Conservation (phyloP, 2,888 invertebrate species). For the Liposcelis brunnea region DNA sequence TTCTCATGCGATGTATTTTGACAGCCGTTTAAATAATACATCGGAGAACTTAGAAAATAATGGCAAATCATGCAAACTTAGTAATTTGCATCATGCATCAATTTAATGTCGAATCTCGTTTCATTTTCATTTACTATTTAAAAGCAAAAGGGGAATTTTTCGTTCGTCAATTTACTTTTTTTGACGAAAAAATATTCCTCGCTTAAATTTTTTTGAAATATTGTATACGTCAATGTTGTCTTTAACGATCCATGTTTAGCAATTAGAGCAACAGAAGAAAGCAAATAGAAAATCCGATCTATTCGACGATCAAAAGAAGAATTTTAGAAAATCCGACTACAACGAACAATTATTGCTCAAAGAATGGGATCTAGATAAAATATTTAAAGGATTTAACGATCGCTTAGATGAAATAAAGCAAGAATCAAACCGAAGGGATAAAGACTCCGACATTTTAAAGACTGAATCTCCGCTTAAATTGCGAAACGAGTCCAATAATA, state of each 20-base stretch:
- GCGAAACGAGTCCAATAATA: slow-evolving; percentile 13
- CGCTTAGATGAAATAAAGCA: slow-evolving; percentile 29
- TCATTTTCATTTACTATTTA: too few species aligned
- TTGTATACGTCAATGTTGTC: slow-evolving; percentile 21
- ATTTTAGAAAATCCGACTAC: slow-evolving; percentile 34
- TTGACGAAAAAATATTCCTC: too few species aligned
- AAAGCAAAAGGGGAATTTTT: too few species aligned
- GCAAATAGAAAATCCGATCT: slow-evolving; percentile 18
- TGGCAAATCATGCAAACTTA: too few species aligned
- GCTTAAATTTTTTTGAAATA: not conserved
- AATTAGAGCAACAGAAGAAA: slow-evolving; percentile 26
- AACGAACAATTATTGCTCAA: slow-evolving; percentile 66
- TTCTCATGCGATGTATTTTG: too few species aligned
- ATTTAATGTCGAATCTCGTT: too few species aligned
- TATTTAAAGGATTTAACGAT: slow-evolving; percentile 43
- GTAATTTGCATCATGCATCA: too few species aligned
- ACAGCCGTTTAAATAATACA: too few species aligned
- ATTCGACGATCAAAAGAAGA: slow-evolving; percentile 16
- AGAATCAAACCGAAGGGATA: slow-evolving; percentile 22
- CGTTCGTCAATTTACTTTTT: too few species aligned
- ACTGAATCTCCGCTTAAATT: slow-evolving; percentile 11
- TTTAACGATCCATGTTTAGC: slow-evolving; percentile 7
- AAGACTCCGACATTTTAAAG: slow-evolving; percentile 7
- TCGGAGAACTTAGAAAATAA: too few species aligned
- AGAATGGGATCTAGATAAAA: slow-evolving; percentile 76